Evolutionary conservation across 2,888 invertebrate species (phyloP), one percentile per base, ranked within the genome.

Genomic region (Trachelus troglodyta): DNA sequence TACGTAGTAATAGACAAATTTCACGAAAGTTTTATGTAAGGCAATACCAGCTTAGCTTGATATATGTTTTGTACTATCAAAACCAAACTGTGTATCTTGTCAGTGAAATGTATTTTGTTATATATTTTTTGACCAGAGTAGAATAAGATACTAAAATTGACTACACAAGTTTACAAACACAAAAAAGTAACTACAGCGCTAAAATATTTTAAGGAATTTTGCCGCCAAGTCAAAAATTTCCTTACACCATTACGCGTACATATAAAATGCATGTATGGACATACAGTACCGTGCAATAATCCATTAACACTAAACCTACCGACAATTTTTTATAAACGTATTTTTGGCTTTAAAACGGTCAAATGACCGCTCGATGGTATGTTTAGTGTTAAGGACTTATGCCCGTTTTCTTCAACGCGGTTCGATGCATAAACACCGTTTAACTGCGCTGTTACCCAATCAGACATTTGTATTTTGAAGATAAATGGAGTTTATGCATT

Each of bases 21-120:
- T 56, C 23, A 56, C 9, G 0, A 56, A 6, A 56, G 2, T 9
- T 56, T 56, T 9, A 56, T 9, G 9, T 6, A 56, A 56, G 23
- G 56, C 23, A 56, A 56, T 56, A 56, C 9, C 56, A 23, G 56
- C 56, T 56, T 56, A 56, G 15, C 56, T 23, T 23, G 56, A 56
- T 56, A 23, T 56, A 56, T 23, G 1, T 56, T 56, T 23, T 56
- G 23, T 56, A 56, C 56, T 56, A 23, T 15, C 40, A 71, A 71
- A n/a, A 30, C 15, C 34, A 31, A 34, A 71, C 30, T 30, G 30
- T 71, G 23, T 71, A 71, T 33, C 30, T 33, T 30, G 30, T 34
- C 71, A 23, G 31, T 71, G 23, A 71, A 71, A 34, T 71, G 71
- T 71, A 77, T 77, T 77, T 74, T 74, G 74, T 74, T 15, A 40